phyloP scores from a whole-genome alignment of 2,113 vertebrate genomes.

The Chunga burmeisteri region DNA sequence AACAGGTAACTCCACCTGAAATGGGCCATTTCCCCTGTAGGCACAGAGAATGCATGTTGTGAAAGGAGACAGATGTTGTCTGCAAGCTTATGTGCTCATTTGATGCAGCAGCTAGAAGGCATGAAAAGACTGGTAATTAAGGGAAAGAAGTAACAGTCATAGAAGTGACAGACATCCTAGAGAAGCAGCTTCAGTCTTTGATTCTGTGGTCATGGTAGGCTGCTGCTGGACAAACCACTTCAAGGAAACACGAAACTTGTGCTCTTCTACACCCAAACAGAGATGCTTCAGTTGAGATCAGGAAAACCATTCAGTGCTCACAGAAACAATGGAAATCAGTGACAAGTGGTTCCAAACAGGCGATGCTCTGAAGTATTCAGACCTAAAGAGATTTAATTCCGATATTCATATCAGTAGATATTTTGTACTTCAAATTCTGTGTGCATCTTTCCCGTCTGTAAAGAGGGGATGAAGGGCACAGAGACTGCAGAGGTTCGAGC shows the following conservation, averaged over 20 bases:
- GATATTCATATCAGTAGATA: background rate
- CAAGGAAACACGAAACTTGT: background rate
- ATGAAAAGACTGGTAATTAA: background rate
- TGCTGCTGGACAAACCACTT: background rate
- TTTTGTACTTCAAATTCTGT: background rate
- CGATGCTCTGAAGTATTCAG: background rate
- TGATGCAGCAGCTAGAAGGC: background rate
- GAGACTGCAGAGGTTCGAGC: background rate
- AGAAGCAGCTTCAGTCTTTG: background rate
- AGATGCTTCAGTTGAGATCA: background rate
- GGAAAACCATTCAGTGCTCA: background rate
- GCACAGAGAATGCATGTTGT: background rate
- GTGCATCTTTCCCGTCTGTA: background rate
- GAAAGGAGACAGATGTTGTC: background rate
- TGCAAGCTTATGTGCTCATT: accelerated
- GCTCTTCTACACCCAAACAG: background rate
- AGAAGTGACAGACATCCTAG: background rate
- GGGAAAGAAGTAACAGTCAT: background rate
- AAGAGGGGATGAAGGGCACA: background rate
- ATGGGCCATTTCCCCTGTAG: background rate
- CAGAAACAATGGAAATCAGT: background rate
- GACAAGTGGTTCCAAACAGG: background rate
- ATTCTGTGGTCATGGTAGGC: background rate
- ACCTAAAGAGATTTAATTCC: background rate
- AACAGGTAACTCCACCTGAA: background rate